These are phyloP conservation scores for Galerucella nymphaeae DNA, from an alignment of 2,888 invertebrate species.

Conservation along the genomic window DNA sequence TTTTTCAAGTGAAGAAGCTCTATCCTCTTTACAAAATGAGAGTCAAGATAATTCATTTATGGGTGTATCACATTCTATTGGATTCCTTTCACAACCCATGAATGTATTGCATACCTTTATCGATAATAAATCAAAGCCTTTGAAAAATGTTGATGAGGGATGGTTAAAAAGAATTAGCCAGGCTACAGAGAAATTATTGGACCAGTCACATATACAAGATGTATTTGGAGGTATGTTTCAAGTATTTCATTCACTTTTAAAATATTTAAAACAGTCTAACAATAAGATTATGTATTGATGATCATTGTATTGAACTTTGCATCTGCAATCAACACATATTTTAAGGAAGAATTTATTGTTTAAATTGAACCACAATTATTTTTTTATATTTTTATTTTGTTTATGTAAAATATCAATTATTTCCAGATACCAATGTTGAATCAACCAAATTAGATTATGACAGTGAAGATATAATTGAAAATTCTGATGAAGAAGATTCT, in stretches of 20 bases:
- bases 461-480: slow-evolving; percentile 75
- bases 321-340: no score
- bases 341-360: no score
- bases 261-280: background rate
- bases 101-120: slow-evolving; percentile 56
- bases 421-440: slow-evolving; percentile 25
- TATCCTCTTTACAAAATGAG: slow-evolving; percentile 38
- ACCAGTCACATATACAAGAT: slow-evolving; percentile 11
- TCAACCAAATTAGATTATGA: slow-evolving; percentile 63
- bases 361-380: no score
- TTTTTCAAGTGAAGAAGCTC: slow-evolving; percentile 49
- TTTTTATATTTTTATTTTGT: background rate
- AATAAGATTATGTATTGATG: background rate
- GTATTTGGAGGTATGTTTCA: background rate
- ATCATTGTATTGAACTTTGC: no score
- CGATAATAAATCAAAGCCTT: slow-evolving; percentile 51
- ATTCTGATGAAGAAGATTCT: slow-evolving; percentile 60
- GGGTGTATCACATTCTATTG: slow-evolving; percentile 38
- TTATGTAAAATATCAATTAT: background rate
- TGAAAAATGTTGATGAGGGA: slow-evolving; percentile 67
- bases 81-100: slow-evolving; percentile 50
- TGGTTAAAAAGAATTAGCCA: slow-evolving; percentile 70
- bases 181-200: slow-evolving; percentile 44
- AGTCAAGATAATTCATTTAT: slow-evolving; percentile 38
- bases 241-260: background rate